These are phyloP conservation scores for Thaleichthys pacificus DNA, from an alignment of 2,797 vertebrate species.

Conservation along the genomic window DNA sequence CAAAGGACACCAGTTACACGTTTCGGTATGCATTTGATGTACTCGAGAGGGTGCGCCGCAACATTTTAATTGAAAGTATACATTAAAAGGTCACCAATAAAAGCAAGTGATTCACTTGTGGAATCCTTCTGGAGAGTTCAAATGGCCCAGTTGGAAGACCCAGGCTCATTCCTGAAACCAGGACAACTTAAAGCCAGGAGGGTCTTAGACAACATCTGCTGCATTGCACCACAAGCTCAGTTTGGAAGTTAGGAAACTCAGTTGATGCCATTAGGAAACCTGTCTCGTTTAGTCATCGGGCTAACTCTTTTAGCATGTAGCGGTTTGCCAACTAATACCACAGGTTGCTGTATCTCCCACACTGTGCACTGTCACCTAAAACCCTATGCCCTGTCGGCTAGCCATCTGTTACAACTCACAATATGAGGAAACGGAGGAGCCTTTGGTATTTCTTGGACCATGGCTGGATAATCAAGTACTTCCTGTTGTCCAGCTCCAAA, in stretches of 20 bases:
- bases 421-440: constrained; percentile 49
- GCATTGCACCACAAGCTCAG: constrained; percentile 32
- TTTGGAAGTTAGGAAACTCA: constrained; percentile 50
- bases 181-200: too few relatives aligned
- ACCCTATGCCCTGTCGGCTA: constrained; percentile 42
- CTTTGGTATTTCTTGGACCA: constrained; percentile 27
- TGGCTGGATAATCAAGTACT: constrained; percentile 13
- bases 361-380: constrained; percentile 55
- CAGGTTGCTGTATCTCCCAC: constrained; percentile 22
- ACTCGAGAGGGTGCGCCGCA: background rate
- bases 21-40: background rate
- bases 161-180: too few relatives aligned
- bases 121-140: constrained; percentile 29
- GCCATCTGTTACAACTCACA: constrained; percentile 57
- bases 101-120: too few relatives aligned
- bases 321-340: constrained; percentile 54
- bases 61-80: too few relatives aligned
- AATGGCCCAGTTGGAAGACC: constrained; percentile 44
- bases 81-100: too few relatives aligned
- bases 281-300: constrained; percentile 34
- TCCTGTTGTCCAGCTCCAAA: too few relatives aligned
- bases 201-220: constrained; percentile 14
- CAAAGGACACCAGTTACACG: background rate
- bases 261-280: too few relatives aligned
- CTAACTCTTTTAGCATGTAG: constrained; percentile 24